Evolutionary conservation across 2,888 invertebrate species (phyloP), one percentile per base, ranked within the genome.

Genomic region (Caenorhabditis afra): DNA sequence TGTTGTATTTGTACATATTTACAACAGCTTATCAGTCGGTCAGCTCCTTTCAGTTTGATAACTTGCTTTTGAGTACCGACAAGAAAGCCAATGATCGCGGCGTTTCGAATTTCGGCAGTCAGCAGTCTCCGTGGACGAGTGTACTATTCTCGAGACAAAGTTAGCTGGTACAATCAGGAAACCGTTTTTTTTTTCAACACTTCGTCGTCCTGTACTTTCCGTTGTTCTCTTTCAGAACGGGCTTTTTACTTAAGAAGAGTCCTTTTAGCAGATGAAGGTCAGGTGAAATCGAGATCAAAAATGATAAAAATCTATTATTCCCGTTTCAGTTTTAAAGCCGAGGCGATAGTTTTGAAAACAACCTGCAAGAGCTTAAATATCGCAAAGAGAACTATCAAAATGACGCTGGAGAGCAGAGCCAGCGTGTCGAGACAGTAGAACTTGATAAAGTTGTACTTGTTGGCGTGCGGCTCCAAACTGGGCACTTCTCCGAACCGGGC

Each of bases 401-500:
- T n/a, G 11, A 49, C 44, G 8, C 14, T 23, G 47, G 57, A 35
- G 20, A 62, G 39, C 14, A 71, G 20, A 41, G 45, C 47, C 11
- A 71, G n/a, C 41, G 22, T 29, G 22, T 71, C 71, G 20, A 71
- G 53, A 71, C 71, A 71, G 16, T 71, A 71, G 35, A 64, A 71
- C 14, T 55, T 49, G 49, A 62, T 55, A 41, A 71, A 71, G 20
- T 57, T 57, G 20, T 71, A 71, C 57, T 71, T 64, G 47, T 71
- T 71, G 14, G 71, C 62, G 20, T 71, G 47, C 0, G 71, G 71
- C 22, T 71, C 71, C 20, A 71, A 44, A 41, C 44, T 71, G 4
- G 39, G 39, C 12, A 83, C 64, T 59, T 71, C 35, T 58, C 79
- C 57, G 66, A 71, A 74, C 23, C 74, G 23, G 10, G 74, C 74